Evolutionary conservation across 2,888 invertebrate species (phyloP).

Genomic region (Erebia ligea): DNA sequence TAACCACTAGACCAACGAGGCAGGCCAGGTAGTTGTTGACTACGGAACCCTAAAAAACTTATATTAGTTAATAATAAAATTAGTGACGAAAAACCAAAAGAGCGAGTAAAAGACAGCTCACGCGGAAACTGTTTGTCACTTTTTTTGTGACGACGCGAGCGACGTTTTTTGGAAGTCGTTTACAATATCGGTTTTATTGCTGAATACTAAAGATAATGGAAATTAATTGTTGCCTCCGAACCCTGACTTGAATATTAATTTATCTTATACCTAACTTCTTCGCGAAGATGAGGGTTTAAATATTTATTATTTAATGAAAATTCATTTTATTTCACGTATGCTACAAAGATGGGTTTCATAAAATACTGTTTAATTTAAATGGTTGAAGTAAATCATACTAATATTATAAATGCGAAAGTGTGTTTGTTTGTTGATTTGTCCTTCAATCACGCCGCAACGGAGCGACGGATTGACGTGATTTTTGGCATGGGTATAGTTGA

Average conservation of each 20-base stretch:
- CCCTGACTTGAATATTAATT: constrained; percentile 37
- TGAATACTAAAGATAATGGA: constrained; percentile 34
- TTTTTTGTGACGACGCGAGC: constrained; percentile 30
- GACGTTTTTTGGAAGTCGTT: constrained; percentile 36
- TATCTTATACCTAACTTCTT: constrained; percentile 21
- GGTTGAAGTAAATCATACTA: too few species aligned
- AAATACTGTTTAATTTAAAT: too few species aligned
- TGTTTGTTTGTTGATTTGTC: too few species aligned
- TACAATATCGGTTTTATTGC: constrained; percentile 30
- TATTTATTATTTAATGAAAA: not conserved
- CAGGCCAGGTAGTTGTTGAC: too few species aligned
- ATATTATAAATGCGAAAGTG: too few species aligned
- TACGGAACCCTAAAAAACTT: too few species aligned
- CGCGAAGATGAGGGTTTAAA: not conserved
- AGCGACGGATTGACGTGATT: too few species aligned
- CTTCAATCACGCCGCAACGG: too few species aligned
- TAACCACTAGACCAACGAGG: too few species aligned
- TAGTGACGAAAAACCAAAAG: not conserved
- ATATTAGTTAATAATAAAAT: not conserved
- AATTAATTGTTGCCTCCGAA: constrained; percentile 37
- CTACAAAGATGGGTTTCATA: too few species aligned
- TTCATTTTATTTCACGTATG: not conserved
- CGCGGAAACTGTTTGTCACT: constrained; percentile 21
- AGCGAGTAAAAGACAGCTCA: not conserved
- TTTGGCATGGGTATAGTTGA: too few species aligned